Conservation (phyloP, 2,888 invertebrate genomes). For the Eupithecia abbreviata region DNA sequence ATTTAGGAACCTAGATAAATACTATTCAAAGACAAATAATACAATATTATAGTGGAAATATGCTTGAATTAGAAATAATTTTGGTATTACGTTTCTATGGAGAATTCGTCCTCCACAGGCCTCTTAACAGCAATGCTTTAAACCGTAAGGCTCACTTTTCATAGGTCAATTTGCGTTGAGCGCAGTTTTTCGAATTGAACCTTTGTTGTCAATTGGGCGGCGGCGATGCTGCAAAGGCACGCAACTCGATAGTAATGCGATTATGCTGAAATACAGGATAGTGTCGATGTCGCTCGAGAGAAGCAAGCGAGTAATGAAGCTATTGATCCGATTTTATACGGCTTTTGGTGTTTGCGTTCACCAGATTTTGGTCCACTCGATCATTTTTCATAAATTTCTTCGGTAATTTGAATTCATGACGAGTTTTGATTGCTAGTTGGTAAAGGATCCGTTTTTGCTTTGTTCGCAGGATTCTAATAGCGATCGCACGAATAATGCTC, state of each 20-base stretch:
- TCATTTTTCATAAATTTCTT: slow-evolving; percentile 56
- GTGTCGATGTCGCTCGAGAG: slow-evolving; percentile 80
- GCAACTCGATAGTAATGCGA: slow-evolving; percentile 72
- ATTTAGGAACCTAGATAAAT: too few relatives aligned
- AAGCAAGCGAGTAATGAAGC: slow-evolving; percentile 83
- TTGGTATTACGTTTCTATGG: too few relatives aligned
- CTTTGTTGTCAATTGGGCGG: slow-evolving; percentile 31
- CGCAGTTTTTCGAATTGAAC: slow-evolving; percentile 13
- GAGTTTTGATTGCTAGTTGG: slow-evolving; percentile 2
- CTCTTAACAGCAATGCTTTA: not conserved
- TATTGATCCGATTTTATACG: slow-evolving; percentile 81
- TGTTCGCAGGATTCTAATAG: slow-evolving; percentile 62
- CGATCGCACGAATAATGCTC: slow-evolving; percentile 56
- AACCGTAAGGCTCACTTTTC: not conserved
- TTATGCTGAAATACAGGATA: slow-evolving; percentile 80
- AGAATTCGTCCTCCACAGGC: too few relatives aligned
- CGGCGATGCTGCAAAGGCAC: slow-evolving; percentile 58
- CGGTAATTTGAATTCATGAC: slow-evolving; percentile 41
- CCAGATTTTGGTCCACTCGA: slow-evolving; percentile 59
- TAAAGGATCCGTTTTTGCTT: slow-evolving; percentile 39
- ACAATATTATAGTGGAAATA: too few relatives aligned
- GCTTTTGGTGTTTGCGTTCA: slow-evolving; percentile 70
- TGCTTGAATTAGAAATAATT: too few relatives aligned
- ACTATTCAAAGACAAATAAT: too few relatives aligned
- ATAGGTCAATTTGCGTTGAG: slow-evolving; percentile 7